A percentile compares a stretch with the other conserved stretches of the same genome.
Evolutionary conservation across 2,797 vertebrate genomes (phyloP).

Genomic region (Aselliscus stoliczkanus): DNA sequence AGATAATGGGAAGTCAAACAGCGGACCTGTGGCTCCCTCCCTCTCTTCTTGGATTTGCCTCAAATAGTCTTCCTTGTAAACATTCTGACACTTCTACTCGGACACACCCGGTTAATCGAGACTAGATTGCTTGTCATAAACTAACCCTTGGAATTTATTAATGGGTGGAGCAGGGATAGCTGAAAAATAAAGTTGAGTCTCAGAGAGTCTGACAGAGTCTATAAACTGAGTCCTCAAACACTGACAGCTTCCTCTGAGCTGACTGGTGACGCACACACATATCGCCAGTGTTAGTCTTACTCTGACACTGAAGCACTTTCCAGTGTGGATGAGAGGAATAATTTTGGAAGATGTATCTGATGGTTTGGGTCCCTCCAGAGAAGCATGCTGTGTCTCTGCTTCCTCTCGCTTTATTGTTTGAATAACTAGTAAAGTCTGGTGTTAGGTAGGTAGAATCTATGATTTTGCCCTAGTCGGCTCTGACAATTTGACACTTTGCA

Average conservation of each 20-base stretch:
- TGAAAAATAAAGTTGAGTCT: not conserved
- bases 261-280: too few relatives aligned
- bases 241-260: not conserved
- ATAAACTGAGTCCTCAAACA: not conserved
- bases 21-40: rapidly evolving
- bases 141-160: not conserved
- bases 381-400: not conserved
- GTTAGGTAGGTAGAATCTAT: not conserved
- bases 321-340: not conserved
- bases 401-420: not conserved
- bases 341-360: not conserved
- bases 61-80: not conserved
- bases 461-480: not conserved
- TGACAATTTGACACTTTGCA: not conserved
- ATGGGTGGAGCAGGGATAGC: not conserved
- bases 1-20: not conserved
- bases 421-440: not conserved
- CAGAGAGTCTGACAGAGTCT: not conserved
- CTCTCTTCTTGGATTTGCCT: not conserved
- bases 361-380: not conserved
- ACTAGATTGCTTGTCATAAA: not conserved
- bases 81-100: not conserved
- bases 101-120: too few relatives aligned
- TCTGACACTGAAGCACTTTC: not conserved
- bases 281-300: too few relatives aligned